Evolutionary conservation across 30 jellyfish, hydroid and myxozoan genomes (phyloP).

Genomic region (Hydractinia echinata): DNA sequence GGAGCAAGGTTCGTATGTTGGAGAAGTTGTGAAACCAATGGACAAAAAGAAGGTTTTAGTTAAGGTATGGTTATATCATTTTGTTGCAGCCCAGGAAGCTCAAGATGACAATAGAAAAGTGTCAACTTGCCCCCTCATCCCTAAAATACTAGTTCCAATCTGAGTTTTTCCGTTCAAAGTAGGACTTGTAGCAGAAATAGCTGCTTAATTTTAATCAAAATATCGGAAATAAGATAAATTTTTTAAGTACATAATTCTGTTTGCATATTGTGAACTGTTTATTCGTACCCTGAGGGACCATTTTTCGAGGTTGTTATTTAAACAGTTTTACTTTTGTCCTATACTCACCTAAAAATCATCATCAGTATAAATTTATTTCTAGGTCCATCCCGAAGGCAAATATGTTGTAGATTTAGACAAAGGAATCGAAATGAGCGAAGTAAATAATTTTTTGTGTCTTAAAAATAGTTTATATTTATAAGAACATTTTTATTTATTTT

Average conservation of each 20-base stretch:
- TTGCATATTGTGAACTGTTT: too few relatives aligned
- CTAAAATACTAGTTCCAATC: too few relatives aligned
- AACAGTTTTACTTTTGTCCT: too few relatives aligned
- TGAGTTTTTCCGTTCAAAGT: too few relatives aligned
- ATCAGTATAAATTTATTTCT: background rate
- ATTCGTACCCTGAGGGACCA: too few relatives aligned
- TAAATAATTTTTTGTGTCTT: conserved; percentile 2
- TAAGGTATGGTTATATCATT: conserved; percentile 45
- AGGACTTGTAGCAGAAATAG: too few relatives aligned
- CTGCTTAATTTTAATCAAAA: too few relatives aligned
- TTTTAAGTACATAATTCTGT: too few relatives aligned
- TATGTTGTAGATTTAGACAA: conserved; percentile 96
- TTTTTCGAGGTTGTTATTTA: too few relatives aligned
- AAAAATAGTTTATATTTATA: background rate
- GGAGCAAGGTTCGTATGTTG: conserved; percentile 98
- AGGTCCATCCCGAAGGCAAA: conserved; percentile 99
- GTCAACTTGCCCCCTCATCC: too few relatives aligned
- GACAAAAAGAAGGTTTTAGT: conserved; percentile 95
- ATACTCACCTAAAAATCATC: too few relatives aligned
- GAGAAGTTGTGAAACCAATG: conserved; percentile 97
- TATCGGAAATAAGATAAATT: too few relatives aligned
- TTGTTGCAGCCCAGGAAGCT: background rate
- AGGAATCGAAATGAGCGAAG: conserved; percentile 93
- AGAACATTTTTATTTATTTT: background rate
- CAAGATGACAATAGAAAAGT: background rate